A percentile compares a stretch with the other conserved stretches of the same genome.
These are phyloP conservation scores for Sarcophaga carnaria DNA, from an alignment of 2,888 invertebrate species.

Conservation along the genomic window DNA sequence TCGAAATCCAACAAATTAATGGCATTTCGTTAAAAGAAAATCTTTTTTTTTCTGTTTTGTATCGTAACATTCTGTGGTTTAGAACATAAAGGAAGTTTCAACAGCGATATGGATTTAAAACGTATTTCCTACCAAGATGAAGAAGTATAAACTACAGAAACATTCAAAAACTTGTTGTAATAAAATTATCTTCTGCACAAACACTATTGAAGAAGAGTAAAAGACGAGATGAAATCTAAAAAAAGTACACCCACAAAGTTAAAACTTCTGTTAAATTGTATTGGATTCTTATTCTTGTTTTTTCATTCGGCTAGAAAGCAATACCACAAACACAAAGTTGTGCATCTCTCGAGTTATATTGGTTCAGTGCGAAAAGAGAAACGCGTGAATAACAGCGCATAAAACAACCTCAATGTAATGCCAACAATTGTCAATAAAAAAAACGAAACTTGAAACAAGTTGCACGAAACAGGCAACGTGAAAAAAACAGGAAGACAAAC, in stretches of 20 bases:
- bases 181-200: slow-evolving; percentile 48
- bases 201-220: not conserved
- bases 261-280: slow-evolving; percentile 53
- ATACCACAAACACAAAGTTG: slow-evolving; percentile 54
- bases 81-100: not conserved
- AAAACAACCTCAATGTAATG: slow-evolving; percentile 56
- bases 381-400: slow-evolving; percentile 57
- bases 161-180: slow-evolving; percentile 32
- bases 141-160: slow-evolving; percentile 4
- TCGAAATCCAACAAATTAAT: not conserved
- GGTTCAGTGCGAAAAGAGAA: slow-evolving; percentile 39
- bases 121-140: slow-evolving; percentile 12
- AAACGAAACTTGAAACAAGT: slow-evolving; percentile 51
- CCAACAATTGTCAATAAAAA: slow-evolving; percentile 65
- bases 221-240: slow-evolving; percentile 2
- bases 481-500: not conserved
- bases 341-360: slow-evolving; percentile 36
- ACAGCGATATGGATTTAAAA: not conserved
- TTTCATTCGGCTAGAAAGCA: not conserved
- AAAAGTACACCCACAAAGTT: slow-evolving; percentile 39
- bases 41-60: not conserved
- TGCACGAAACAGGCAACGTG: not conserved
- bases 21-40: not conserved
- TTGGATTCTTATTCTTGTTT: not conserved
- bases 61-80: slow-evolving; percentile 13